phyloP scores from a whole-genome alignment of 2,797 vertebrate species.

The Gastrophryne carolinensis region DNA sequence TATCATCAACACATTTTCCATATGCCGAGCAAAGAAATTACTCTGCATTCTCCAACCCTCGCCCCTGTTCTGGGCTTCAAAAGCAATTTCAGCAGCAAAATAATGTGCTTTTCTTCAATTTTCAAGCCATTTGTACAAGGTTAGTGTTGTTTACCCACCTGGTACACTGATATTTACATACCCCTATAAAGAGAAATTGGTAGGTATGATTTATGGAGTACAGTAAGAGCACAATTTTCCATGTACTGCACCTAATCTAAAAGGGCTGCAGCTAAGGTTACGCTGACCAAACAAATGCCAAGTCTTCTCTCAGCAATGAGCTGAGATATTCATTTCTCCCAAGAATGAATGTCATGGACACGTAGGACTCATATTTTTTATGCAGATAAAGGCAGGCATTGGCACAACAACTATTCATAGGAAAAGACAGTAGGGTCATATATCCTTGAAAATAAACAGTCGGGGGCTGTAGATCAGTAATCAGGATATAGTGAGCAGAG shows the following conservation, averaged over 20 bases:
- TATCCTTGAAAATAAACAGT: background rate
- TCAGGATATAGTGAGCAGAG: background rate
- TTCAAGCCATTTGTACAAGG: slow-evolving; percentile 97
- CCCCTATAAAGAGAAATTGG: slow-evolving; percentile 97
- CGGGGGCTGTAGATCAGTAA: background rate
- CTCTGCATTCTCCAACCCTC: slow-evolving; percentile 87
- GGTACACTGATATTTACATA: slow-evolving; percentile 99
- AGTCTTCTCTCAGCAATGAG: slow-evolving; percentile 87
- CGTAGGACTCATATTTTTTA: slow-evolving; percentile 83
- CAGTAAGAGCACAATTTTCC: slow-evolving; percentile 97
- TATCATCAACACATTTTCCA: slow-evolving; percentile 94
- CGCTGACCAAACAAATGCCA: slow-evolving; percentile 93
- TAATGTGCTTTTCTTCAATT: slow-evolving; percentile 99
- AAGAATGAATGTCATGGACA: slow-evolving; percentile 85
- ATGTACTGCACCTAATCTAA: slow-evolving; percentile 97
- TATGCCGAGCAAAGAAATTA: slow-evolving; percentile 88
- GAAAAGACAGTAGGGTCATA: background rate
- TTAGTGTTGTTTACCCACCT: slow-evolving; percentile 99
- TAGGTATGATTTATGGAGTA: slow-evolving; percentile 98
- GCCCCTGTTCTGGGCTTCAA: slow-evolving; percentile 90
- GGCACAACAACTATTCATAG: slow-evolving; percentile 4
- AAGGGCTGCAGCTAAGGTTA: slow-evolving; percentile 93
- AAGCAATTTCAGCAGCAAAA: slow-evolving; percentile 99
- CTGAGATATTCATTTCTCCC: slow-evolving; percentile 95
- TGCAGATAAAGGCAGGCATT: slow-evolving; percentile 81